Conservation (phyloP, 2,888 invertebrate genomes). For the Scelioninae gen. 1 region DNA sequence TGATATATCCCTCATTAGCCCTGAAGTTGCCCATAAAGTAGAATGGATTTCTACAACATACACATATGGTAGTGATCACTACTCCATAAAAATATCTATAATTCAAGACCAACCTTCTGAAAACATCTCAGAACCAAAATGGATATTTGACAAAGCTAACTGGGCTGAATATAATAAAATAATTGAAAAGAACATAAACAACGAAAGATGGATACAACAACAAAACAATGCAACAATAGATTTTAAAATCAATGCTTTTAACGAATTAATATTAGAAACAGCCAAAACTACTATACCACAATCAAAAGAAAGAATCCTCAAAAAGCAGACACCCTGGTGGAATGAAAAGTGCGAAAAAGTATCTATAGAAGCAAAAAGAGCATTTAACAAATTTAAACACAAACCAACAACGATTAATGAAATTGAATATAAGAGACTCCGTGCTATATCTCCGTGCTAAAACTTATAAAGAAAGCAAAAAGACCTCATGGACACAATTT, state of each 20-base stretch:
- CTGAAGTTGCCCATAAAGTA: too few relatives aligned
- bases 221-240: conserved; percentile 13
- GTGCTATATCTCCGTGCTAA: too few relatives aligned
- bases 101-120: too few relatives aligned
- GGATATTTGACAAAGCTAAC: conserved; percentile 65
- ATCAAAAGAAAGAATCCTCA: conserved; percentile 8
- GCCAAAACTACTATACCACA: conserved; percentile 44
- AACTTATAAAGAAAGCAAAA: too few relatives aligned
- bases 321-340: conserved; percentile 65
- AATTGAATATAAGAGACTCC: conserved; percentile 56
- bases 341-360: conserved; percentile 59
- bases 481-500: too few relatives aligned
- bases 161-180: conserved; percentile 45
- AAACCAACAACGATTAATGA: conserved; percentile 44
- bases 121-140: conserved; percentile 23
- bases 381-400: conserved; percentile 61
- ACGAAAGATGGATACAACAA: background rate
- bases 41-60: too few relatives aligned
- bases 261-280: conserved; percentile 39
- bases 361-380: conserved; percentile 45
- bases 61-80: too few relatives aligned
- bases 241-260: conserved; percentile 28
- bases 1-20: too few relatives aligned
- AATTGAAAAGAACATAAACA: background rate
- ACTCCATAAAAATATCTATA: conserved; percentile 20